These are phyloP conservation scores for Ceratothoa steindachneri DNA, from an alignment of 2,888 invertebrate species.

Conservation along the genomic window DNA sequence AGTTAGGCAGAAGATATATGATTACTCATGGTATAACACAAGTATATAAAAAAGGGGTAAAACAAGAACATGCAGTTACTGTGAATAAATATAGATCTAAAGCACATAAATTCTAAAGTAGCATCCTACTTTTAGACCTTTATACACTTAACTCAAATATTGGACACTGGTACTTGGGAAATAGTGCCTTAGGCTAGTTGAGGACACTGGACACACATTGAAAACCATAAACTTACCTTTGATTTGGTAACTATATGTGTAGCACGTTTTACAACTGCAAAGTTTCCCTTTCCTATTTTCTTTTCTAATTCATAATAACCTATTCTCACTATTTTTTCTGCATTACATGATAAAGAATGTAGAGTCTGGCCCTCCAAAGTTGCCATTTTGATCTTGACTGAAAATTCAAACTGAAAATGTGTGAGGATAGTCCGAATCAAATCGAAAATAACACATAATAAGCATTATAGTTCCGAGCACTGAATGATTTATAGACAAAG, in stretches of 20 bases:
- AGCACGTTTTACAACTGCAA: conserved; percentile 96
- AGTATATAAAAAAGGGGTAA: no score
- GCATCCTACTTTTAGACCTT: no score
- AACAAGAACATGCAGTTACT: no score
- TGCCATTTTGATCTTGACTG: conserved; percentile 33
- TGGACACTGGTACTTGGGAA: no score
- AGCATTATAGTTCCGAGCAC: no score
- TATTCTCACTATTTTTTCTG: conserved; percentile 65
- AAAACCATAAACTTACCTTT: conserved; percentile 68
- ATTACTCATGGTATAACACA: no score
- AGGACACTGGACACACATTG: no score
- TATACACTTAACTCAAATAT: no score
- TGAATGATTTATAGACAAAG: no score
- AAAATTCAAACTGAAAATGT: not conserved
- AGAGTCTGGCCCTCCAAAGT: conserved; percentile 33
- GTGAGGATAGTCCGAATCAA: not conserved
- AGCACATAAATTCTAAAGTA: no score
- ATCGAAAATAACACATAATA: not conserved
- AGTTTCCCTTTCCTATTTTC: conserved; percentile 98
- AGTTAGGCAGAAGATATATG: no score
- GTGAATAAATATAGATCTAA: no score
- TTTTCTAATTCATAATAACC: conserved; percentile 96
- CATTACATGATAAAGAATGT: conserved; percentile 39
- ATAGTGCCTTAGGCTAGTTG: not conserved
- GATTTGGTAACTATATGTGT: conserved; percentile 97